phyloP scores from a whole-genome alignment of 2,797 vertebrate species.

The Erethizon dorsatum region DNA sequence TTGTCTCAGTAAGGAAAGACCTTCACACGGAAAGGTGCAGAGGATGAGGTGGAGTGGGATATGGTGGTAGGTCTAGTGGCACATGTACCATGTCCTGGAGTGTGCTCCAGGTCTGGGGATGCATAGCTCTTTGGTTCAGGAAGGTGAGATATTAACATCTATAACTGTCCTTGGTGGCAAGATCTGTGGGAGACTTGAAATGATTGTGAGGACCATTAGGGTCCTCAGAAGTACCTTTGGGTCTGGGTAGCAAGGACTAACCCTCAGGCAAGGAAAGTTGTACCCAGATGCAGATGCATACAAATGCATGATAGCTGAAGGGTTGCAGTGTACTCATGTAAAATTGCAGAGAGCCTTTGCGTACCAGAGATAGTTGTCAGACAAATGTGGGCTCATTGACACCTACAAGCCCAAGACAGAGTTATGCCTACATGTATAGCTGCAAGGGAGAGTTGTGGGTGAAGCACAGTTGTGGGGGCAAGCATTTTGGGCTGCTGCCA shows the following conservation, averaged over 20 bases:
- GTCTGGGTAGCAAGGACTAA: not conserved
- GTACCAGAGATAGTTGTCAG: not conserved
- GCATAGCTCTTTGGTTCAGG: not conserved
- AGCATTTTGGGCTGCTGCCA: too few species aligned
- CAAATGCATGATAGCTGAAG: not conserved
- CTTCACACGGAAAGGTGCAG: not conserved
- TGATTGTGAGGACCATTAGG: not conserved
- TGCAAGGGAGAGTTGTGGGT: not conserved
- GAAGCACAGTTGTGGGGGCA: not conserved
- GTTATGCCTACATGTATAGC: not conserved
- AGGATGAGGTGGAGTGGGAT: not conserved
- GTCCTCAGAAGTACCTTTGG: not conserved
- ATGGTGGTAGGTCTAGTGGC: not conserved
- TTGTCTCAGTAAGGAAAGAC: not conserved
- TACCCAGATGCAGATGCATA: not conserved
- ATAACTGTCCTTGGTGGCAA: not conserved
- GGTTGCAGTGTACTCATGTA: rapidly evolving
- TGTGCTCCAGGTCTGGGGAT: not conserved
- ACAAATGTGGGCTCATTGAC: not conserved
- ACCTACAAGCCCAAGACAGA: not conserved
- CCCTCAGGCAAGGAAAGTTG: not conserved
- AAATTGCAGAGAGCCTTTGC: not conserved
- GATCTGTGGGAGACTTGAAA: not conserved
- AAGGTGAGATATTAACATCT: not conserved
- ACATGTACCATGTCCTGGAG: not conserved